Evolutionary conservation across 37 sponge, comb jelly and placozoan species (phyloP).

Genomic region (Theonella swinhoei): DNA sequence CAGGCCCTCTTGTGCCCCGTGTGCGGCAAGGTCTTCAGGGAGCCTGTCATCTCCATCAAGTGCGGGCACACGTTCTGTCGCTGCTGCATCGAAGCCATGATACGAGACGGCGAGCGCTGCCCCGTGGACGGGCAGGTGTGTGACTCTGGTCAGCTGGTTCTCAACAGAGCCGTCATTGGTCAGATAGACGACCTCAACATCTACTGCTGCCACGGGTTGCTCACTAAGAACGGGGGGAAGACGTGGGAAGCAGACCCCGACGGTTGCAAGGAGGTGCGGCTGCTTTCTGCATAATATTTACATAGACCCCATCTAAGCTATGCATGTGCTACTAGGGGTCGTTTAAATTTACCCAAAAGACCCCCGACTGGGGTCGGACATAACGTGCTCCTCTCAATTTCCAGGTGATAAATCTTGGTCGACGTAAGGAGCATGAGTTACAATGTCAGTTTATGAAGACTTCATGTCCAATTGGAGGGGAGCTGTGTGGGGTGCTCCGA

Average conservation of each 20-base stretch:
- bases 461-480: slow-evolving; percentile 72
- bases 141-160: slow-evolving; percentile 67
- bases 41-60: slow-evolving; percentile 87
- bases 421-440: slow-evolving; percentile 72
- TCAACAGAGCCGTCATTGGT: slow-evolving; percentile 79
- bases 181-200: slow-evolving; percentile 85
- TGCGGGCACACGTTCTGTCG: slow-evolving; percentile 97
- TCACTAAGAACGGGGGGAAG: slow-evolving; percentile 4
- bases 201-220: slow-evolving; percentile 79
- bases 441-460: slow-evolving; percentile 60
- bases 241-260: slow-evolving; percentile 45
- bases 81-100: slow-evolving; percentile 54
- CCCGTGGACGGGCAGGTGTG: slow-evolving; percentile 71
- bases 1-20: slow-evolving; percentile 69
- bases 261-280: slow-evolving; percentile 66
- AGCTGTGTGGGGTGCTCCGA: slow-evolving; percentile 63
- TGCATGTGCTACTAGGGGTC: too few relatives aligned
- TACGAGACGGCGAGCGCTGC: slow-evolving; percentile 28
- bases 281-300: too few relatives aligned
- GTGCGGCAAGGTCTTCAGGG: slow-evolving; percentile 67
- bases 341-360: too few relatives aligned
- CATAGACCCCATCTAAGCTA: too few relatives aligned
- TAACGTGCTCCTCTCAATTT: too few relatives aligned
- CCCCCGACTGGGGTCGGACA: neutral
- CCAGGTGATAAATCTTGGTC: slow-evolving; percentile 55